Percentiles rank a stretch among this genome's conserved stretches.
Conservation (phyloP, 2,113 vertebrate species). For the Nannospalax galili region DNA sequence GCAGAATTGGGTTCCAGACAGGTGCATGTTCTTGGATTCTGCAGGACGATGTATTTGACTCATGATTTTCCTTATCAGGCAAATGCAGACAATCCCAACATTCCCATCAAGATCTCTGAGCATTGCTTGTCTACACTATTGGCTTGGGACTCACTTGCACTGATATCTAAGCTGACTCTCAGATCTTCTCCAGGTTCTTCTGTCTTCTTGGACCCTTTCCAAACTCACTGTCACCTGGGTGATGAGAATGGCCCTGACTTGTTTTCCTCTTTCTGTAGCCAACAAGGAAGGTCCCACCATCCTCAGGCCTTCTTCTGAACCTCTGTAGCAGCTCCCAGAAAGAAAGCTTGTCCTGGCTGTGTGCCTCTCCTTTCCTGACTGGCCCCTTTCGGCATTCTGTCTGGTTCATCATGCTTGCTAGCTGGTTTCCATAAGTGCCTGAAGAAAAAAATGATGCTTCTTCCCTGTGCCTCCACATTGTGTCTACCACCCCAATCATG, state of each 20-base stretch:
- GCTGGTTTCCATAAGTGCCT: not conserved
- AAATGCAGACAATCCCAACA: not conserved
- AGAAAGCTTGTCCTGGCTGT: not conserved
- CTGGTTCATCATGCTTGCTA: not conserved
- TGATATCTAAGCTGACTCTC: not conserved
- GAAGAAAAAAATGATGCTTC: not conserved
- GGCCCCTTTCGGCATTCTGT: not conserved
- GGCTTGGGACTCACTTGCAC: not conserved
- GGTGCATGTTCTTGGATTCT: not conserved
- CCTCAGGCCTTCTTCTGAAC: not conserved
- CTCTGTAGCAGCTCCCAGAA: not conserved
- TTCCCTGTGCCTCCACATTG: too few relatives aligned
- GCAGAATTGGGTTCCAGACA: not conserved
- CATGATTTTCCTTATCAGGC: not conserved
- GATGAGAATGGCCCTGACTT: not conserved
- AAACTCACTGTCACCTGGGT: fast-evolving
- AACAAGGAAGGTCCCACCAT: not conserved
- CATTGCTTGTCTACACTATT: not conserved
- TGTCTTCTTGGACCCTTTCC: not conserved
- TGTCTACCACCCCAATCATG: not conserved
- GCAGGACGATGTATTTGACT: not conserved
- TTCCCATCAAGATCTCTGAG: fast-evolving
- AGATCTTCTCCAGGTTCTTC: not conserved
- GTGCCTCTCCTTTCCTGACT: not conserved
- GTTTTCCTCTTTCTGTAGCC: not conserved